Percentiles rank a stretch among this genome's conserved stretches.
These are phyloP conservation scores for Gopherus evgoodei DNA, from an alignment of 2,113 vertebrate species.

Conservation along the genomic window DNA sequence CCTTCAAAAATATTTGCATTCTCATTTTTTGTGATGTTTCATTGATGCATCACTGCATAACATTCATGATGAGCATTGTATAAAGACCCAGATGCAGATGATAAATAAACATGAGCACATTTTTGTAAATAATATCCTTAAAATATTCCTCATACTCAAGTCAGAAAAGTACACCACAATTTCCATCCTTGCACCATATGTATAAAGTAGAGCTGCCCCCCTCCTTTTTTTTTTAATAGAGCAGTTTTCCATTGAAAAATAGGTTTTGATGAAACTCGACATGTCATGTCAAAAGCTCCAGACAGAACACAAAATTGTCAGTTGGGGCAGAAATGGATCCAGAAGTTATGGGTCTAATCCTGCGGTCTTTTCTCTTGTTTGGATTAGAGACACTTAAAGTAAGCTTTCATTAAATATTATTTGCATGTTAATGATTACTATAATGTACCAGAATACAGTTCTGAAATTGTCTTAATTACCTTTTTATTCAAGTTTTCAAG, in stretches of 20 bases:
- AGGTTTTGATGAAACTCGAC: background rate
- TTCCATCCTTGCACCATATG: background rate
- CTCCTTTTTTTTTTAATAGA: background rate
- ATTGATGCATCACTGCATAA: background rate
- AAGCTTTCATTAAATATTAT: background rate
- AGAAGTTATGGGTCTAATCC: background rate
- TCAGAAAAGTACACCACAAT: background rate
- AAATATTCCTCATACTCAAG: background rate
- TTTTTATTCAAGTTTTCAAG: background rate
- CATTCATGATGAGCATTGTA: accelerated
- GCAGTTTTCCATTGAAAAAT: background rate
- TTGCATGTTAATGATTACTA: background rate
- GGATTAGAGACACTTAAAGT: background rate
- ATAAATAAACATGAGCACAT: accelerated
- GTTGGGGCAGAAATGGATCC: background rate
- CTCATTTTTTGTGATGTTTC: background rate
- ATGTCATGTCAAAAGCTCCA: background rate
- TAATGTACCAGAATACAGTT: background rate
- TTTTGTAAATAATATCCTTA: background rate
- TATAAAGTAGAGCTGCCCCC: background rate
- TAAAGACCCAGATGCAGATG: background rate
- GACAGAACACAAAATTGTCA: background rate
- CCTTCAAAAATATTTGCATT: accelerated
- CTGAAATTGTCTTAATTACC: background rate
- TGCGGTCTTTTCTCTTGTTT: background rate